Evolutionary conservation across 2,113 vertebrate species (phyloP), one percentile per base, ranked within the genome.

Genomic region (Sinocyclocheilus maitianheensis): DNA sequence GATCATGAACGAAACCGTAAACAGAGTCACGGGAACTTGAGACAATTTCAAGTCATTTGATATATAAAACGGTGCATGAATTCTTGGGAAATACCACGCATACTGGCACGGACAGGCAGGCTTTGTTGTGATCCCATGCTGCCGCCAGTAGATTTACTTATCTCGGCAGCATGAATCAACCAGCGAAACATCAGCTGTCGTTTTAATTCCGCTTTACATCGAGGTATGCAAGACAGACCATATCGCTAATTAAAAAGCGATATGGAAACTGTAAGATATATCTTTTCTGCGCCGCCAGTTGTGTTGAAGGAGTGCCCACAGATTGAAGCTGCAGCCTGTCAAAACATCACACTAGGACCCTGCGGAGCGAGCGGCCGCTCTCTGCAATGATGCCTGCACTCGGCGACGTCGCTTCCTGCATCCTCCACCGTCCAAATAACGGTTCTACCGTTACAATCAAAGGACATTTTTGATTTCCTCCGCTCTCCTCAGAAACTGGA

Each of bases 61-160:
- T 77, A 24, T 26, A 14, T 71, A n/a, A 24, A 37, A 81, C 48
- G 30, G 13, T 72, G 12, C 46, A 26, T 11, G 83, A 48, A 67
- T 67, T 43, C 20, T 48, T 26, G 62, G 43, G 26, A n/a, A 81
- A 85, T 74, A 69, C 48, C 48, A 60, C 18, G 51, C 24, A 83
- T 26, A 76, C 74, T 85, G 84, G 58, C 74, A 80, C 84, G 81
- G 76, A 86, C 83, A 84, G 81, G 18, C 22, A 40, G 87, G 89
- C 86, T 90, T 90, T 89, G 90, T 89, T 89, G 85, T 55, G 79
- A 91, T 67, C 58, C 85, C 80, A 76, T 76, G 48, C 75, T 82
- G 81, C 74, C 69, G 80, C 86, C 86, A 77, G 65, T 43, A 60
- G 67, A 74, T 87, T 65, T 12, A 85, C 74, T 83, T 22, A 65